These are phyloP conservation scores for Tachycineta bicolor DNA, from an alignment of 2,113 vertebrate genomes.

Conservation along the genomic window DNA sequence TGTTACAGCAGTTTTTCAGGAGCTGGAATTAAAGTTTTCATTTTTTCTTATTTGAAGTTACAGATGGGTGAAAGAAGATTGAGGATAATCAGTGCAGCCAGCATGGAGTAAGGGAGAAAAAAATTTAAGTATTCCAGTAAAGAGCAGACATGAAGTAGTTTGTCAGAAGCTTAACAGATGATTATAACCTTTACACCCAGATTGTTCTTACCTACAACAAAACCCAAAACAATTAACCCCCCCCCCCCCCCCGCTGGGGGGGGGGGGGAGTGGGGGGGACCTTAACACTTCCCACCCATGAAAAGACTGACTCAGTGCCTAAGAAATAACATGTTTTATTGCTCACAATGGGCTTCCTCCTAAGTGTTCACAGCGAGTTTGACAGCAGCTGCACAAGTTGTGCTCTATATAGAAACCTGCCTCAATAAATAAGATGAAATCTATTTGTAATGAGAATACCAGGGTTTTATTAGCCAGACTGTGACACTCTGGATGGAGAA, in stretches of 20 bases:
- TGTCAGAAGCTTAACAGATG: not conserved
- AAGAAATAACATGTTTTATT: not conserved
- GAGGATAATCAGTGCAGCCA: not conserved
- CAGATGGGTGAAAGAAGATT: not conserved
- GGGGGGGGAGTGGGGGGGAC: accelerated
- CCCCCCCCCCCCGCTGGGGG: too few relatives aligned
- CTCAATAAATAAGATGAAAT: not conserved
- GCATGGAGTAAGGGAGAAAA: not conserved
- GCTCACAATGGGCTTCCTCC: not conserved
- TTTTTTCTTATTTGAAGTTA: not conserved
- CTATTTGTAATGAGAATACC: not conserved
- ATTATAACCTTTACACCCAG: not conserved
- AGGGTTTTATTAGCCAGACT: not conserved
- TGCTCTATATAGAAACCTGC: not conserved
- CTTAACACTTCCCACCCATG: not conserved
- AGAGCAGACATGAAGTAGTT: not conserved
- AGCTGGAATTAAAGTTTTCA: not conserved
- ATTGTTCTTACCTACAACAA: not conserved
- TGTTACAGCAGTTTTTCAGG: constrained; percentile 7
- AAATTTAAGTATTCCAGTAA: not conserved
- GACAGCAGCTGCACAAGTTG: not conserved
- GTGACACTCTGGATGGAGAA: not conserved
- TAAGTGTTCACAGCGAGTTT: not conserved
- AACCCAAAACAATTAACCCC: not conserved
- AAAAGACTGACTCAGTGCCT: not conserved